Percentiles rank a stretch among this genome's conserved stretches.
These are phyloP conservation scores for Heteromyza rotundicornis DNA, from an alignment of 2,888 invertebrate genomes.

Conservation along the genomic window DNA sequence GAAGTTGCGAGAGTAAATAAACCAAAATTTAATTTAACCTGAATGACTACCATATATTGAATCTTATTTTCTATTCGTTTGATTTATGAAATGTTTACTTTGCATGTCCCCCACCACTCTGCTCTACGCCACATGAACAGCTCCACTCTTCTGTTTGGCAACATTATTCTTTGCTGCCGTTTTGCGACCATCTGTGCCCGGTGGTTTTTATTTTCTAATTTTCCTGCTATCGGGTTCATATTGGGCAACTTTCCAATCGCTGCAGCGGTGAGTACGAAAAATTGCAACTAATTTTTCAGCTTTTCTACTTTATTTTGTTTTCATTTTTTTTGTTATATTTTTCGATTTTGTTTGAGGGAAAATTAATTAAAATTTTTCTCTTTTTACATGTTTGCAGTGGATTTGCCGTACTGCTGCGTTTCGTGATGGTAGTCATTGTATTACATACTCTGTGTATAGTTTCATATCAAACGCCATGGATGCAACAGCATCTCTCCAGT, in stretches of 20 bases:
- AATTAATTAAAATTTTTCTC: conserved; percentile 11
- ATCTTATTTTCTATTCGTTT: conserved; percentile 3
- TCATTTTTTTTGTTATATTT: not conserved
- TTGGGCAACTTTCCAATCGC: conserved; percentile 81
- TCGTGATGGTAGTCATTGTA: conserved; percentile 76
- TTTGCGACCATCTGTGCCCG: conserved; percentile 81
- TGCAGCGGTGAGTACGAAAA: conserved; percentile 65
- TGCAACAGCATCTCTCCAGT: conserved; percentile 74
- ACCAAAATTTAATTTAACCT: no score
- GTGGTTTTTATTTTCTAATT: conserved; percentile 84
- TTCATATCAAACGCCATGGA: conserved; percentile 84
- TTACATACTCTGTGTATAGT: conserved; percentile 76
- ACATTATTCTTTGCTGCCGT: conserved; percentile 64
- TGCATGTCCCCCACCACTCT: no score
- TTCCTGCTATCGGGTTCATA: conserved; percentile 86
- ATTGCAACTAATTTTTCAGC: conserved; percentile 17
- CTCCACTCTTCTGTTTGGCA: conserved; percentile 57
- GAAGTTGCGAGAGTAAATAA: no score
- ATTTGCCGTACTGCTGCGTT: conserved; percentile 77
- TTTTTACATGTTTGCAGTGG: conserved; percentile 60
- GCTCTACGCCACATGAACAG: conserved; percentile 36
- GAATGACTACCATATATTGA: not conserved
- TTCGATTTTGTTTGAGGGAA: not conserved
- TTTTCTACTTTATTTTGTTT: conserved; percentile 9
- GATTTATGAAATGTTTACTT: not conserved